Evolutionary conservation across 2,113 vertebrate genomes (phyloP).

Genomic region (Pontoporia blainvillei): DNA sequence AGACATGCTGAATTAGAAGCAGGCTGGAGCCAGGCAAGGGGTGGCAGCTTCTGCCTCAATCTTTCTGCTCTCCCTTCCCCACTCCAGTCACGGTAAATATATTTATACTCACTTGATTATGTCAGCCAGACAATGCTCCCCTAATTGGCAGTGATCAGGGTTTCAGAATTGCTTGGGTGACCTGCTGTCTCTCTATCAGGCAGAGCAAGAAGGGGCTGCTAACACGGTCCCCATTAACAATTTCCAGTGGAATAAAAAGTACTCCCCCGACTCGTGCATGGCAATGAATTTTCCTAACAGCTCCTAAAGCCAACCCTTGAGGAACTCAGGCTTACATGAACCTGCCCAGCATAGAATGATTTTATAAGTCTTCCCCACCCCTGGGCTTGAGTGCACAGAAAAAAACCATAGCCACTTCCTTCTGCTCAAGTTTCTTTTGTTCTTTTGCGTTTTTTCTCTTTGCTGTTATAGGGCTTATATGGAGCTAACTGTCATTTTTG

Average conservation of each 20-base stretch:
- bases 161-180: conserved; percentile 69
- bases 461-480: conserved; percentile 63
- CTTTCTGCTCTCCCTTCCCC: conserved; percentile 45
- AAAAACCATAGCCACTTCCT: conserved; percentile 74
- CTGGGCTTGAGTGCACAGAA: conserved; percentile 35
- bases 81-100: conserved; percentile 77
- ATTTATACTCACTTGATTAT: conserved; percentile 81
- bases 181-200: conserved; percentile 79
- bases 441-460: background rate
- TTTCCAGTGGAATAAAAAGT: conserved; percentile 68
- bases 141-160: conserved; percentile 80
- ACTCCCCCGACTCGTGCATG: background rate
- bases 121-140: conserved; percentile 75
- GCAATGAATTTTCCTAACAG: conserved; percentile 69
- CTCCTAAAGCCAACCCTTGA: conserved; percentile 71
- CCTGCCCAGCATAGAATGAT: conserved; percentile 47
- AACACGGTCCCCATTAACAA: conserved; percentile 73
- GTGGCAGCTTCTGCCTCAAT: conserved; percentile 56
- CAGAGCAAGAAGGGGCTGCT: conserved; percentile 68
- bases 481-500: conserved; percentile 77
- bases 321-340: conserved; percentile 66
- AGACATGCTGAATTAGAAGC: conserved; percentile 46
- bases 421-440: conserved; percentile 49
- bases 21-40: conserved; percentile 45
- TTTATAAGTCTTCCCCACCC: conserved; percentile 60